phyloP scores from a whole-genome alignment of 2,113 vertebrate species.

The Chrysochloris asiatica region DNA sequence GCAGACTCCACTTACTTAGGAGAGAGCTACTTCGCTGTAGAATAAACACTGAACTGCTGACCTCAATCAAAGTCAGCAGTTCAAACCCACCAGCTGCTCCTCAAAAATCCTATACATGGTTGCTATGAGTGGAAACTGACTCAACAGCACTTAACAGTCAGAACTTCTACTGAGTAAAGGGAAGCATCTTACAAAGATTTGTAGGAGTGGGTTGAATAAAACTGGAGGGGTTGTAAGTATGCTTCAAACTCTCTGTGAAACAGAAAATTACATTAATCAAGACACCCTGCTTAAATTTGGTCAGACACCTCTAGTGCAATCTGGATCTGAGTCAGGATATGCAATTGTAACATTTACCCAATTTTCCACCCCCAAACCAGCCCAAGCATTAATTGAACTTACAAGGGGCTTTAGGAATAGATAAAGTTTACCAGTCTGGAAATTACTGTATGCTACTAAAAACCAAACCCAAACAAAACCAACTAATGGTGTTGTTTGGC shows the following conservation, averaged over 20 bases:
- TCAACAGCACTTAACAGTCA: no score
- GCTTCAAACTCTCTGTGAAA: neutral
- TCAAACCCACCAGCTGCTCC: no score
- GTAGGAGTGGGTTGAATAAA: neutral
- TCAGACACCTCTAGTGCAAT: neutral
- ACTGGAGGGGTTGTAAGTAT: neutral
- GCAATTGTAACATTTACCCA: neutral
- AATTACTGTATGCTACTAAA: no score
- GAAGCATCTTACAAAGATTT: neutral
- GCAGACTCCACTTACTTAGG: neutral
- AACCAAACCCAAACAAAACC: no score
- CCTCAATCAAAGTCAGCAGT: no score
- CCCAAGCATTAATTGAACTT: neutral
- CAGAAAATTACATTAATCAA: constrained; percentile 3
- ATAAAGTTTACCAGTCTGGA: neutral
- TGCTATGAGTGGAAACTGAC: no score
- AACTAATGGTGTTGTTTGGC: no score
- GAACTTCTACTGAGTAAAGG: neutral
- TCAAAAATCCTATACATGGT: no score
- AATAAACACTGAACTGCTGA: no score
- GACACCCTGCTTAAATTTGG: neutral
- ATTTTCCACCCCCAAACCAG: neutral
- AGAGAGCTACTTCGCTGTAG: no score
- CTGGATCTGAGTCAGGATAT: neutral
- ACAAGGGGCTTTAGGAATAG: constrained; percentile 1